Percentiles rank a stretch among this genome's conserved stretches.
Evolutionary conservation across 92 coral and sea anemone genomes (phyloP).

Genomic region (Pocillopora meandrina): DNA sequence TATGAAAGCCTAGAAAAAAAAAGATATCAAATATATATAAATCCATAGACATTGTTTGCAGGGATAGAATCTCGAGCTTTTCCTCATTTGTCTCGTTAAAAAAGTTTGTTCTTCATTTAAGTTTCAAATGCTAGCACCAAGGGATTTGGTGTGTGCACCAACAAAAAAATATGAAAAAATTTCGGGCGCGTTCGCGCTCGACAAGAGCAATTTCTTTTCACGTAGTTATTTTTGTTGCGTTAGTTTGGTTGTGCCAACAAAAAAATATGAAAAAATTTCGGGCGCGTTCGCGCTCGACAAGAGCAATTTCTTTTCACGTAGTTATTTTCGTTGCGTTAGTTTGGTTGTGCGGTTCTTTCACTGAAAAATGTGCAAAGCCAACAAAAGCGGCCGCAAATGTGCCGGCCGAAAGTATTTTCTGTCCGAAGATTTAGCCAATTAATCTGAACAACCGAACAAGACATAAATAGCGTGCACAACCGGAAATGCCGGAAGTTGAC

Average conservation of each 20-base stretch:
- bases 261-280: no score
- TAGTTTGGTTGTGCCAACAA: no score
- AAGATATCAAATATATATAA: no score
- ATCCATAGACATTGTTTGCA: no score
- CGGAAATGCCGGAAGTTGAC: no score
- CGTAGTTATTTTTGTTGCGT: conserved; percentile 15
- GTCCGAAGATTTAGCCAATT: conserved; percentile 16
- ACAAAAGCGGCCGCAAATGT: conserved; percentile 10
- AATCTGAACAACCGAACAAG: no score
- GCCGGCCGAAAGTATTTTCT: not conserved
- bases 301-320: no score
- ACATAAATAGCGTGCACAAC: no score
- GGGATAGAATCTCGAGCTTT: no score
- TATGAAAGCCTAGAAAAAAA: no score
- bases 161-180: not conserved
- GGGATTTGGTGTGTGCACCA: conserved; percentile 14
- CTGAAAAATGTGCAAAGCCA: not conserved
- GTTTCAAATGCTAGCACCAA: conserved; percentile 18
- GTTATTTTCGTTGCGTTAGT: no score
- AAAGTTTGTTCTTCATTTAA: not conserved
- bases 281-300: no score
- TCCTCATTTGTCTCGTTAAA: not conserved
- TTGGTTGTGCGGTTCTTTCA: not conserved
- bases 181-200: conserved; percentile 9
- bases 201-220: not conserved